Conservation (phyloP, 1,140 invertebrate genomes). For the Sipha flava region DNA sequence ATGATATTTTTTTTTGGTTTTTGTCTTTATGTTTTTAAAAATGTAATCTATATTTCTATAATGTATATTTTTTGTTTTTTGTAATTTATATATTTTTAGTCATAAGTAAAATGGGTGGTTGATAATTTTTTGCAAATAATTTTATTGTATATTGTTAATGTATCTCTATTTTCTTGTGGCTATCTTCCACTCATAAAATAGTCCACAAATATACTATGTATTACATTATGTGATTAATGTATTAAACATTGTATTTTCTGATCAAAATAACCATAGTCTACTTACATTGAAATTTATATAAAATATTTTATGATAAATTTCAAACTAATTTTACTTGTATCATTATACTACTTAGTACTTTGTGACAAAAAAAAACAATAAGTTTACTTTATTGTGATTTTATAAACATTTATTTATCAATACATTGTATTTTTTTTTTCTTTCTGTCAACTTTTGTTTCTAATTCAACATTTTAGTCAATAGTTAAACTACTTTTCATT, state of each 20-base stretch:
- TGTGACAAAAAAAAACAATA: not conserved
- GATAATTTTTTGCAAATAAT: not conserved
- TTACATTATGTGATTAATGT: not conserved
- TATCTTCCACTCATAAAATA: not conserved
- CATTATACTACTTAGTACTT: not conserved
- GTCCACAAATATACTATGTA: not conserved
- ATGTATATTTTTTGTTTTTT: not conserved
- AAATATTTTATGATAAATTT: not conserved
- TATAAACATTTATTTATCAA: not conserved
- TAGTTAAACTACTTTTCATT: no score
- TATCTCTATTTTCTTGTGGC: not conserved
- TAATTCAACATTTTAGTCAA: no score
- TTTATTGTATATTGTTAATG: not conserved
- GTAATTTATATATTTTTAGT: not conserved
- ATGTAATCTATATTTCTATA: not conserved
- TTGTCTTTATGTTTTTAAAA: no score
- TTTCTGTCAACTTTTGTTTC: not conserved
- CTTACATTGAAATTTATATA: not conserved
- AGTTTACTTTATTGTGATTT: not conserved
- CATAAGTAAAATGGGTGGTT: not conserved
- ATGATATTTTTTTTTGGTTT: not conserved
- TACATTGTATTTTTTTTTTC: not conserved
- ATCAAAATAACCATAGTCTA: not conserved
- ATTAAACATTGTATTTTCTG: slow-evolving; percentile 1
- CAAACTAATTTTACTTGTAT: not conserved